phyloP scores from a whole-genome alignment of 2,888 invertebrate species.

The Acronicta alni region DNA sequence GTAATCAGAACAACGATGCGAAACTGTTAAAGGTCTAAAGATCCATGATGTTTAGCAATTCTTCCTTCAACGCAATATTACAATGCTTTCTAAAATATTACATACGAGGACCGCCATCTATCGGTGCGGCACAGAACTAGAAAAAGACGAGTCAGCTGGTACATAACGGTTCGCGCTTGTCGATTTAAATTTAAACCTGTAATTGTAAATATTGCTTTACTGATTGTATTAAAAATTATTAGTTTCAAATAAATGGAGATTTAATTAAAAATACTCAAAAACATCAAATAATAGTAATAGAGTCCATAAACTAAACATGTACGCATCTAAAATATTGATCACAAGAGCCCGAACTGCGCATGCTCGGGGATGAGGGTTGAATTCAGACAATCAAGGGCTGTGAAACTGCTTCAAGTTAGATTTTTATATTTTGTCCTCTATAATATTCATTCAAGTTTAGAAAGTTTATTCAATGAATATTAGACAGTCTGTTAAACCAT shows the following conservation, averaged over 20 bases:
- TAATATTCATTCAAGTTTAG: conserved; percentile 21
- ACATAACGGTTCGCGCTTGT: neutral
- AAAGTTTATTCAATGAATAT: conserved; percentile 38
- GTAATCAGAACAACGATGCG: conserved; percentile 20
- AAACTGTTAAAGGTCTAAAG: conserved; percentile 3
- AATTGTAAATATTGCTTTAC: neutral
- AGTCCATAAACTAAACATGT: conserved; percentile 21
- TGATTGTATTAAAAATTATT: neutral
- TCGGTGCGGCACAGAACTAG: neutral
- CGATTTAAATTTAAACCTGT: neutral
- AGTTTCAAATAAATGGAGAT: neutral
- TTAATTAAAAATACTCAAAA: neutral
- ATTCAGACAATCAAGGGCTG: conserved; percentile 66
- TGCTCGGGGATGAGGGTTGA: conserved; percentile 55
- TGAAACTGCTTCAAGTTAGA: conserved; percentile 64
- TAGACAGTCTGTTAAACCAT: conserved; percentile 63
- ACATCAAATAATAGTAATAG: neutral
- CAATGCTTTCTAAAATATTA: conserved; percentile 3
- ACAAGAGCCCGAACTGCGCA: conserved; percentile 57
- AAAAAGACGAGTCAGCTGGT: conserved; percentile 18
- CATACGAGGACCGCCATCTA: conserved; percentile 45
- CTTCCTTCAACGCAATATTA: neutral
- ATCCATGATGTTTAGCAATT: conserved; percentile 7
- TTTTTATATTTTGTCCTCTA: conserved; percentile 43
- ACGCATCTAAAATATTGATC: conserved; percentile 64